A percentile compares a stretch with the other conserved stretches of the same genome.
phyloP scores from a whole-genome alignment of 2,113 vertebrate genomes.

The Sylvilagus bachmani region DNA sequence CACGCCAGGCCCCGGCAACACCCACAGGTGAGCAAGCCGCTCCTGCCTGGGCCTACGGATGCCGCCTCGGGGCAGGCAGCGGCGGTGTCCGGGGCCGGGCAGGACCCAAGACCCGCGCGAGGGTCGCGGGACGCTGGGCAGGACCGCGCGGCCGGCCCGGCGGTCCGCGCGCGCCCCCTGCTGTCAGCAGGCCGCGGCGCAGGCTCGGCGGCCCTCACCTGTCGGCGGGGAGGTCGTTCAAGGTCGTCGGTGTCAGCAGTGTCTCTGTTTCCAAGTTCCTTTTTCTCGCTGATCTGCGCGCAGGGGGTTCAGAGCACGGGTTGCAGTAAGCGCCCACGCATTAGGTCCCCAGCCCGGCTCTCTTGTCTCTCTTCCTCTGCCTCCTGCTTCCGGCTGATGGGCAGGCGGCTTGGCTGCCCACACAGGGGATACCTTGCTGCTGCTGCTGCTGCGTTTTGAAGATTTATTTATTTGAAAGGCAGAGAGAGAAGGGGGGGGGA shows the following conservation, averaged over 20 bases:
- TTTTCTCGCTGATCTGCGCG: not conserved
- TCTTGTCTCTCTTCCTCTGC: too few species aligned
- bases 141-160: too few species aligned
- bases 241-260: too few species aligned
- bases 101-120: too few species aligned
- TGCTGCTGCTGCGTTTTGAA: too few species aligned
- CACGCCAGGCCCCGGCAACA: not conserved
- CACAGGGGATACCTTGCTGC: too few species aligned
- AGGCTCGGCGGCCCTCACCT: not conserved
- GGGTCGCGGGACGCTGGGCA: fast-evolving
- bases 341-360: too few species aligned
- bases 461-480: too few species aligned
- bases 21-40: not conserved
- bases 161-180: conserved; percentile 48
- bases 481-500: too few species aligned
- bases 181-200: not conserved
- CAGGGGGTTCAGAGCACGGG: too few species aligned
- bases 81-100: not conserved
- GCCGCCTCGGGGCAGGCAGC: not conserved
- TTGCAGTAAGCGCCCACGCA: fast-evolving
- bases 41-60: fast-evolving
- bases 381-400: too few species aligned
- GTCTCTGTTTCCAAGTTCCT: not conserved
- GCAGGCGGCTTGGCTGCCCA: too few species aligned
- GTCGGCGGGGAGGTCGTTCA: not conserved